Percentiles rank a stretch among this genome's conserved stretches.
phyloP scores from a whole-genome alignment of 2,888 invertebrate genomes.

The Eledone cirrhosa region DNA sequence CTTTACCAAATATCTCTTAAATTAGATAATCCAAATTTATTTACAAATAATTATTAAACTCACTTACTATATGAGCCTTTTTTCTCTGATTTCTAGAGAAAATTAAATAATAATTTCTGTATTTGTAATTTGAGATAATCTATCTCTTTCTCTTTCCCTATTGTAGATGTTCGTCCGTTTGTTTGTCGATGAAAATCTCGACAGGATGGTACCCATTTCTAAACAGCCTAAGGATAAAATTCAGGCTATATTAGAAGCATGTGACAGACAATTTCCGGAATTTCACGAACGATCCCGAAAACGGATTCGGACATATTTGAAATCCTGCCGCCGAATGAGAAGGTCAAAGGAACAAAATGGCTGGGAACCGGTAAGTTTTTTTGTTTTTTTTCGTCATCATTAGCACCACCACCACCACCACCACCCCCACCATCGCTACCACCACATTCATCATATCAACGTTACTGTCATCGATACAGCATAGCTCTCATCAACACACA shows the following conservation, averaged over 20 bases:
- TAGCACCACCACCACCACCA: too few relatives aligned
- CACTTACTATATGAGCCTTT: too few relatives aligned
- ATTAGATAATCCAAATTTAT: too few relatives aligned
- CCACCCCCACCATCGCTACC: too few relatives aligned
- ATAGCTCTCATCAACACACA: too few relatives aligned
- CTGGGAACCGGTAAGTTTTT: constrained; percentile 84
- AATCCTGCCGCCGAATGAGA: constrained; percentile 94
- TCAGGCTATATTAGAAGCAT: constrained; percentile 96
- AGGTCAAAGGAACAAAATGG: constrained; percentile 82
- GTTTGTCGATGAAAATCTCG: constrained; percentile 95
- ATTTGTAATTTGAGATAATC: neutral
- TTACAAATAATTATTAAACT: too few relatives aligned
- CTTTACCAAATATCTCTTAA: too few relatives aligned
- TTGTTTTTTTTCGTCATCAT: too few relatives aligned
- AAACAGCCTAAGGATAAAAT: constrained; percentile 98
- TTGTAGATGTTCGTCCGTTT: constrained; percentile 93
- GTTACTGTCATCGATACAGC: too few relatives aligned
- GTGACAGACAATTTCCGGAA: constrained; percentile 95
- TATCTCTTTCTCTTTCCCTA: constrained; percentile 31
- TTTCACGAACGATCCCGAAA: constrained; percentile 94
- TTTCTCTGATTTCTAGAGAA: too few relatives aligned
- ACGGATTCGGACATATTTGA: constrained; percentile 92
- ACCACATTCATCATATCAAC: too few relatives aligned
- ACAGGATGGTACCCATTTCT: constrained; percentile 95
- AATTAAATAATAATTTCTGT: too few relatives aligned